Evolutionary conservation across 2,113 vertebrate species (phyloP).

Genomic region (Aldabrachelys gigantea): DNA sequence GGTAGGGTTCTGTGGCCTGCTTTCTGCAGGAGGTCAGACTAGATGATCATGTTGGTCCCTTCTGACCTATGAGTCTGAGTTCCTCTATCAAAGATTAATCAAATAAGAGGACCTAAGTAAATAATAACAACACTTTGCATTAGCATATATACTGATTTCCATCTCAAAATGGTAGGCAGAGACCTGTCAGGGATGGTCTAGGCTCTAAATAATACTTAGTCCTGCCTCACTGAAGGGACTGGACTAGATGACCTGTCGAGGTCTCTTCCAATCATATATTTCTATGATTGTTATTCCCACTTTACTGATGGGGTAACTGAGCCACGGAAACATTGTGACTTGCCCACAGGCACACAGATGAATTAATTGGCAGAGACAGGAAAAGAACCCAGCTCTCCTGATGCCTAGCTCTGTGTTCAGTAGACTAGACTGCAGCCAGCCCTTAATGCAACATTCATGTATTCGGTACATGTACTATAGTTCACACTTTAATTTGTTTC

Average conservation of each 20-base stretch:
- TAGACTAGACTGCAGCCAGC: background rate
- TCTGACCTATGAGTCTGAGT: background rate
- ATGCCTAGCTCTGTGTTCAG: background rate
- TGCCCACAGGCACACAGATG: background rate
- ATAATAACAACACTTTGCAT: background rate
- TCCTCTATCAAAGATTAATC: background rate
- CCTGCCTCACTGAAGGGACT: background rate
- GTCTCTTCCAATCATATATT: background rate
- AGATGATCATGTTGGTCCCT: too few species aligned
- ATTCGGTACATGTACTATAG: background rate
- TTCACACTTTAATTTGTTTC: background rate
- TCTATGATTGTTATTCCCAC: background rate
- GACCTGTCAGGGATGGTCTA: background rate
- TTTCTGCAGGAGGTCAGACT: too few species aligned
- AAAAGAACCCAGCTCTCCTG: background rate
- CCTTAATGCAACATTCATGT: background rate
- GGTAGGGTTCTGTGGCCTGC: too few species aligned
- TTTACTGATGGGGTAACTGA: slow-evolving; percentile 1
- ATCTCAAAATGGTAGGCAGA: background rate
- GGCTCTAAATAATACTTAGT: background rate
- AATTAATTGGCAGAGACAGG: background rate
- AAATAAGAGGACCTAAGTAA: background rate
- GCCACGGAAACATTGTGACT: background rate
- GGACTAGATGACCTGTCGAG: background rate
- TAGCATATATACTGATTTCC: background rate